These are phyloP conservation scores for Potamilus streckersoni DNA, from an alignment of 1,140 invertebrate species.

Conservation along the genomic window DNA sequence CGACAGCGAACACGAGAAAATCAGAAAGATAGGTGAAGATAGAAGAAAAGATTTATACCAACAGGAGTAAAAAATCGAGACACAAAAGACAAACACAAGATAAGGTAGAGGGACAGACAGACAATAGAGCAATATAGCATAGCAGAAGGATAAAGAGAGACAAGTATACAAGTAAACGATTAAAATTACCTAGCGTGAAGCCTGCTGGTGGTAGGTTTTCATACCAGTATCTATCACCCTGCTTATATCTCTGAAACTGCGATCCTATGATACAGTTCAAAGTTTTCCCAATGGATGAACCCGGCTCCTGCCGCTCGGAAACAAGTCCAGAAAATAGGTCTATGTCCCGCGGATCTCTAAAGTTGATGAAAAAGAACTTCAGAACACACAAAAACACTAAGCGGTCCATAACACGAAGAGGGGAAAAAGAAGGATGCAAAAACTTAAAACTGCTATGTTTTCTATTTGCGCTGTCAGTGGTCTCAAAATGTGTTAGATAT, in stretches of 20 bases:
- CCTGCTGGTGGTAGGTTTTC: constrained; percentile 8
- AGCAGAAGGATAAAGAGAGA: not conserved
- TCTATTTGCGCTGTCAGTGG: too few relatives aligned
- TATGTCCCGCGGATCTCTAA: constrained; percentile 19
- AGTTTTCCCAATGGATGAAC: constrained; percentile 23
- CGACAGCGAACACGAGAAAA: too few relatives aligned
- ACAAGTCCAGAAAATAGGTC: constrained; percentile 27
- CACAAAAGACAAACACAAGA: not conserved
- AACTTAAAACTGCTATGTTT: too few relatives aligned
- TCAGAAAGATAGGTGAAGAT: too few relatives aligned
- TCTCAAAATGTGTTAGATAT: too few relatives aligned
- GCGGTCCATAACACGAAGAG: too few relatives aligned
- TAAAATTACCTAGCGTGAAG: constrained; percentile 19
- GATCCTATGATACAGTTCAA: constrained; percentile 21
- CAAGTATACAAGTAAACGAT: not conserved
- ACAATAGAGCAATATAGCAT: too few relatives aligned
- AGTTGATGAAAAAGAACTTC: not conserved
- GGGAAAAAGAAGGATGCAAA: too few relatives aligned
- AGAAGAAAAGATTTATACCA: not conserved
- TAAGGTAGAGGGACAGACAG: not conserved
- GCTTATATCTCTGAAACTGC: constrained; percentile 20
- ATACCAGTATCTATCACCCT: constrained; percentile 33
- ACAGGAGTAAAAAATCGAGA: not conserved
- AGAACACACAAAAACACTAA: too few relatives aligned
- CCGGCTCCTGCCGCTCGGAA: constrained; percentile 18